Evolutionary conservation across 2,888 invertebrate genomes (phyloP), one percentile per base, ranked within the genome.

Genomic region (Eugnorisma glareosa): DNA sequence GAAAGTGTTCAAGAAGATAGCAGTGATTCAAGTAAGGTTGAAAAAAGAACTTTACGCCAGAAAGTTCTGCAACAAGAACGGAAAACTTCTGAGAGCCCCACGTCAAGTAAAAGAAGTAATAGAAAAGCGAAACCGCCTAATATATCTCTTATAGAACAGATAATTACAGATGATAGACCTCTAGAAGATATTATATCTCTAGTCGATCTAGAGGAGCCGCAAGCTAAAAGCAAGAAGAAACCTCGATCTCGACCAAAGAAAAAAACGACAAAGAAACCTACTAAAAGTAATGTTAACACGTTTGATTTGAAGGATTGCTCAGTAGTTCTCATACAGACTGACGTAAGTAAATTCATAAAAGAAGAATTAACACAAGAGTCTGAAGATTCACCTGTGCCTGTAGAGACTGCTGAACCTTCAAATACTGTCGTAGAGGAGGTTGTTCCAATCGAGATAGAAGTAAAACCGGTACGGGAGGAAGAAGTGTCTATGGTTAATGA

Each of bases 81-180:
- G 48, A 91, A 89, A 73, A 90, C 79, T 45, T 93, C 94, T n/a
- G 88, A 86, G 59, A 95, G 93, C 79, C 94, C 95, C 10, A 88
- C 93, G 5, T 87, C 87, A 31, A 83, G 83, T 64, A 93, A 81
- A 80, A 91, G 87, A 81, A 87, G 75, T 67, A 88, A 85, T 43
- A 93, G 88, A 76, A 95, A 92, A 87, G 2, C 84, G 0, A 95
- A 94, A 83, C 84, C 94, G 13, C 94, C 95, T 51, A 96, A 94
- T 84, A 95, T 96, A 90, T 96, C 96, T 35, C 92, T 96, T 3
- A 91, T 96, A 79, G 96, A 96, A 82, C 94, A 96, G 86, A 96
- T 95, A 40, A 94, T 97, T 74, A 94, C 92, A 59, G 95, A 95
- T 86, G 95, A 96, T 66, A 92, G 94, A 82, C 96, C 96, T 43